Percentiles rank a stretch among this genome's conserved stretches.
Conservation (phyloP, 23 tunicate genomes). For the Halocynthia roretzi region DNA sequence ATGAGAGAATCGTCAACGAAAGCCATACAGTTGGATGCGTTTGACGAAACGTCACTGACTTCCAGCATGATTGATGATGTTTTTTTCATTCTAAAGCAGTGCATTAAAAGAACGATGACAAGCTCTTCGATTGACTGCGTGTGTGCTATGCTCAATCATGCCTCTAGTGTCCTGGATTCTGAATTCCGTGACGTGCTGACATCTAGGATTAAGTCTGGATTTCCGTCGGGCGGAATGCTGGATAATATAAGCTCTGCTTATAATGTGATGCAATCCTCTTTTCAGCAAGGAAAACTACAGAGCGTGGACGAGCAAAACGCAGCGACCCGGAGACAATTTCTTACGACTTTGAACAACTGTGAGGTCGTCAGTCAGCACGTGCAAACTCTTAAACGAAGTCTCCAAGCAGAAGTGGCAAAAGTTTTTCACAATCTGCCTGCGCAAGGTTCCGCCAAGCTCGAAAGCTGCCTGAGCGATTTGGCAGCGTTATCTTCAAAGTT, state of each 20-base stretch:
- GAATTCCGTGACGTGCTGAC: constrained; percentile 49
- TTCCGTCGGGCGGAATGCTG: constrained; percentile 89
- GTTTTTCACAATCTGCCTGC: constrained; percentile 47
- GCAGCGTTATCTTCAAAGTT: constrained; percentile 57
- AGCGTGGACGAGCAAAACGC: constrained; percentile 90
- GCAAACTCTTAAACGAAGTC: constrained; percentile 55
- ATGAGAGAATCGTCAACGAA: constrained; percentile 86
- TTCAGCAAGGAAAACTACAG: constrained; percentile 89
- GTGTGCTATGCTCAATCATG: constrained; percentile 92
- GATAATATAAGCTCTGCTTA: constrained; percentile 95
- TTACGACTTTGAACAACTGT: constrained; percentile 75
- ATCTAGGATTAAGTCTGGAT: constrained; percentile 59
- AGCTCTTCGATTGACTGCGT: constrained; percentile 93
- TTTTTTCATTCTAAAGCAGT: constrained; percentile 81
- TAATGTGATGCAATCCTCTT: constrained; percentile 79
- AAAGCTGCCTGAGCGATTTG: constrained; percentile 73
- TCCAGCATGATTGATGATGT: constrained; percentile 84
- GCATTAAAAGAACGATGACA: constrained; percentile 71
- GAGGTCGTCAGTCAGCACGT: constrained; percentile 80
- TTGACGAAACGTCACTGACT: constrained; percentile 53
- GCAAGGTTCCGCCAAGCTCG: constrained; percentile 65
- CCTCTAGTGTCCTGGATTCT: constrained; percentile 63
- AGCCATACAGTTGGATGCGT: constrained; percentile 68
- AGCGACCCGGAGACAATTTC: constrained; percentile 35
- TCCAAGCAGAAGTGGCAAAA: constrained; percentile 75